Conservation (phyloP, 2,797 vertebrate species). For the Apogon talboti region DNA sequence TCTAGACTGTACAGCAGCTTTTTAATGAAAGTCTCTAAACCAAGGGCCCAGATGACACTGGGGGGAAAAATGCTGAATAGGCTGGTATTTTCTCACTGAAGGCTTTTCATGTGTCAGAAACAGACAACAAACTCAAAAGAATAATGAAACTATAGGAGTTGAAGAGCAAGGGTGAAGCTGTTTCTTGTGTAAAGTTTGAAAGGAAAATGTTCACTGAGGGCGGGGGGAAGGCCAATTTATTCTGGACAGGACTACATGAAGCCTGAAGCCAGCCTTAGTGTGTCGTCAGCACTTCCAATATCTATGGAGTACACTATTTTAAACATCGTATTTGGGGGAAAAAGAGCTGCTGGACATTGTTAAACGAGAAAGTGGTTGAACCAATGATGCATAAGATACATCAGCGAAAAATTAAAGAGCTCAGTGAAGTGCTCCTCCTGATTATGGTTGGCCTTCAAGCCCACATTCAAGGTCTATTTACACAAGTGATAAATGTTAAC, state of each 20-base stretch:
- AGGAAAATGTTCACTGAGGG: neutral
- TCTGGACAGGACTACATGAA: conserved; percentile 15
- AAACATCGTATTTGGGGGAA: conserved; percentile 25
- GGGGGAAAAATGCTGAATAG: conserved; percentile 33
- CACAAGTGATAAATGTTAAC: conserved; percentile 54
- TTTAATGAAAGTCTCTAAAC: conserved; percentile 36
- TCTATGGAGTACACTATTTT: conserved; percentile 29
- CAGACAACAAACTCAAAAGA: conserved; percentile 18
- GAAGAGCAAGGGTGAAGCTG: conserved; percentile 22
- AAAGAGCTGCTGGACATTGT: conserved; percentile 24
- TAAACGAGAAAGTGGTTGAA: conserved; percentile 48
- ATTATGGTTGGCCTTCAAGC: conserved; percentile 33
- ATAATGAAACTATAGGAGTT: conserved; percentile 27
- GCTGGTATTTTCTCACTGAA: conserved; percentile 3
- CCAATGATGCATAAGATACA: conserved; percentile 25
- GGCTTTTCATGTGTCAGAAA: neutral
- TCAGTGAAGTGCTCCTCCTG: conserved; percentile 21
- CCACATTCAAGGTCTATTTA: conserved; percentile 53
- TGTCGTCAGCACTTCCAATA: conserved; percentile 30
- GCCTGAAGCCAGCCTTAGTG: conserved; percentile 2
- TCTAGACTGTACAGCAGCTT: conserved; percentile 20
- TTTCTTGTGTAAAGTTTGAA: conserved; percentile 31
- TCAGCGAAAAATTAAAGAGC: conserved; percentile 31
- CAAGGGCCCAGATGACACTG: neutral
- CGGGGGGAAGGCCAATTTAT: conserved; percentile 5